Percentiles rank a stretch among this genome's conserved stretches.
Conservation (phyloP, 2,113 vertebrate species). For the Plecturocebus donacophilus region DNA sequence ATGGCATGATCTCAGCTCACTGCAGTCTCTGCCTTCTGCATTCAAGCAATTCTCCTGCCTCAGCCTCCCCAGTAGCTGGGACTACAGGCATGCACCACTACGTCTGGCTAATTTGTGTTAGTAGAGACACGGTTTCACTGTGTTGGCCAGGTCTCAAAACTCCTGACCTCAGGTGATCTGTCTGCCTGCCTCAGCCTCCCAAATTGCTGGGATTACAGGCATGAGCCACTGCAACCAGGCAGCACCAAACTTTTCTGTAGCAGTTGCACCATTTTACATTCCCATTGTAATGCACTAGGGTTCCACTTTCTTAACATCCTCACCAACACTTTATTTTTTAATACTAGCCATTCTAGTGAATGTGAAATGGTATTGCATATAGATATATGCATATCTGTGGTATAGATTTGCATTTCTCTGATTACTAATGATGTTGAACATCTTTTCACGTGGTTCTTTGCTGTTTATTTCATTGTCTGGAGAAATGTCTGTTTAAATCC, state of each 20-base stretch:
- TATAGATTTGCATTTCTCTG: background rate
- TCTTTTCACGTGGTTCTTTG: background rate
- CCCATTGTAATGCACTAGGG: background rate
- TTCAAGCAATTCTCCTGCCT: too few species aligned
- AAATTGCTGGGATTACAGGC: too few species aligned
- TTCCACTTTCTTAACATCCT: background rate
- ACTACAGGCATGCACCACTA: too few species aligned
- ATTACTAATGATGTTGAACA: background rate
- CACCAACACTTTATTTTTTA: background rate
- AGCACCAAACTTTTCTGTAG: background rate
- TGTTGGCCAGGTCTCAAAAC: too few species aligned
- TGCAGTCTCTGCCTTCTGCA: too few species aligned
- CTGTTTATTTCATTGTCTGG: background rate
- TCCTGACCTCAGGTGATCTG: too few species aligned
- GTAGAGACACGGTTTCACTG: too few species aligned
- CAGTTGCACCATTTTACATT: background rate
- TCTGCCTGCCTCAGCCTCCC: too few species aligned
- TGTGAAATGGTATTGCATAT: background rate
- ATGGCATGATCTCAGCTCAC: too few species aligned
- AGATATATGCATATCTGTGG: background rate
- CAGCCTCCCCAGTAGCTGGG: too few species aligned
- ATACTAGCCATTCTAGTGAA: background rate
- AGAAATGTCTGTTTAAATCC: background rate
- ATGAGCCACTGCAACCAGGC: background rate
- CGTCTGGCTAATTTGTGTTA: too few species aligned